These are phyloP conservation scores for Naja naja DNA, from an alignment of 2,113 vertebrate species.

Conservation along the genomic window DNA sequence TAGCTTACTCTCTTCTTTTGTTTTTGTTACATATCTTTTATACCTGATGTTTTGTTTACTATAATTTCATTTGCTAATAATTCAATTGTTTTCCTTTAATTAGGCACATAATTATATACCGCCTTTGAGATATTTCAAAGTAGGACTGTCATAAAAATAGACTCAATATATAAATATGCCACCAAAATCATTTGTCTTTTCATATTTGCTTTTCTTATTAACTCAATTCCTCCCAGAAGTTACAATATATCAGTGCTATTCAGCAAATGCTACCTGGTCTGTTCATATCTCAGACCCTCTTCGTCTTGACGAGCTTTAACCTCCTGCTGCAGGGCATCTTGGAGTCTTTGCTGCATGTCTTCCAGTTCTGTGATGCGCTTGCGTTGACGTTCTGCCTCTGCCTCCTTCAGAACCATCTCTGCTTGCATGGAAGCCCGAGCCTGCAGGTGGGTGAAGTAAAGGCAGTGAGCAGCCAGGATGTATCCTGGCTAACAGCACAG, in stretches of 20 bases:
- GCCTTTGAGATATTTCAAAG: neutral
- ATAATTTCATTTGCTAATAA: neutral
- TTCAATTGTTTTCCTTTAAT: neutral
- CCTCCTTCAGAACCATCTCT: constrained; percentile 90
- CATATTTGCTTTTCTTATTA: neutral
- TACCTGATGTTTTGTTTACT: neutral
- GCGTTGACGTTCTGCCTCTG: constrained; percentile 85
- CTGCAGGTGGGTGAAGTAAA: constrained; percentile 50
- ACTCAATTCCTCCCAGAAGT: neutral
- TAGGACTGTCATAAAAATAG: neutral
- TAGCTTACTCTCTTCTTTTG: neutral
- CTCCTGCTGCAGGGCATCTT: constrained; percentile 91
- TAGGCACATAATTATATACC: neutral
- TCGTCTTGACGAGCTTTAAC: constrained; percentile 88
- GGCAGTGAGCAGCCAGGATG: neutral
- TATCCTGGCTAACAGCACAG: neutral
- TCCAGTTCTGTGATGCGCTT: constrained; percentile 90
- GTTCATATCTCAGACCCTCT: constrained; percentile 84
- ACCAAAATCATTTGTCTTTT: neutral
- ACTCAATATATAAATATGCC: neutral
- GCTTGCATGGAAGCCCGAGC: constrained; percentile 92
- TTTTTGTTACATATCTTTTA: neutral
- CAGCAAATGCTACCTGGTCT: constrained; percentile 78
- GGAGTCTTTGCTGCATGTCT: constrained; percentile 87
- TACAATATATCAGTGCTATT: neutral